Conservation (phyloP, 2,888 invertebrate genomes). For the Miltochrista miniata region DNA sequence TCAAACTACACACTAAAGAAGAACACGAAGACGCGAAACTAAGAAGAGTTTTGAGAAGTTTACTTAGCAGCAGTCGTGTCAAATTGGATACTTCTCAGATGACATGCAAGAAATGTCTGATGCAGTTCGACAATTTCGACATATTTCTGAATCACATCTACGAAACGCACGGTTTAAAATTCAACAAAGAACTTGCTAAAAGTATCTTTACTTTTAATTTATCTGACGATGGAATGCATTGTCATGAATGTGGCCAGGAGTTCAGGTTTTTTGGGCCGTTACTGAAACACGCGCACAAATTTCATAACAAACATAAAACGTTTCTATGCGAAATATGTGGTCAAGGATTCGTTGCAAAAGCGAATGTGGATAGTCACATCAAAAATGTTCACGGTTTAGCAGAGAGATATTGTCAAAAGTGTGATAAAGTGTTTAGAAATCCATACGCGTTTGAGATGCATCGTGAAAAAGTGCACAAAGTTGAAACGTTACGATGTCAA, state of each 20-base stretch:
- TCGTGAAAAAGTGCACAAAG: slow-evolving; percentile 27
- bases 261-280: slow-evolving; percentile 57
- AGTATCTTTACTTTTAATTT: slow-evolving; percentile 50
- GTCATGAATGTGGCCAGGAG: slow-evolving; percentile 51
- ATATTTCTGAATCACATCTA: slow-evolving; percentile 44
- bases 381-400: slow-evolving; percentile 47
- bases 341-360: slow-evolving; percentile 56
- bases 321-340: slow-evolving; percentile 66
- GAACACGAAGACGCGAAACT: slow-evolving; percentile 49
- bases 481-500: slow-evolving; percentile 49
- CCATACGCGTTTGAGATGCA: slow-evolving; percentile 42
- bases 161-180: slow-evolving; percentile 39
- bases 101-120: slow-evolving; percentile 46
- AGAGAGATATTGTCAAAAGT: slow-evolving; percentile 41
- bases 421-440: slow-evolving; percentile 45
- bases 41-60: slow-evolving; percentile 33
- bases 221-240: slow-evolving; percentile 49
- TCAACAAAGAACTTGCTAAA: slow-evolving; percentile 38
- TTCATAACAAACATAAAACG: slow-evolving; percentile 48
- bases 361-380: slow-evolving; percentile 56
- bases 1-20: slow-evolving; percentile 44
- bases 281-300: slow-evolving; percentile 50
- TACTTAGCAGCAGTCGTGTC: slow-evolving; percentile 41
- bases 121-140: slow-evolving; percentile 37
- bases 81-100: slow-evolving; percentile 53